Evolutionary conservation across 2,888 invertebrate species (phyloP).

Genomic region (Cristatella mucedo): DNA sequence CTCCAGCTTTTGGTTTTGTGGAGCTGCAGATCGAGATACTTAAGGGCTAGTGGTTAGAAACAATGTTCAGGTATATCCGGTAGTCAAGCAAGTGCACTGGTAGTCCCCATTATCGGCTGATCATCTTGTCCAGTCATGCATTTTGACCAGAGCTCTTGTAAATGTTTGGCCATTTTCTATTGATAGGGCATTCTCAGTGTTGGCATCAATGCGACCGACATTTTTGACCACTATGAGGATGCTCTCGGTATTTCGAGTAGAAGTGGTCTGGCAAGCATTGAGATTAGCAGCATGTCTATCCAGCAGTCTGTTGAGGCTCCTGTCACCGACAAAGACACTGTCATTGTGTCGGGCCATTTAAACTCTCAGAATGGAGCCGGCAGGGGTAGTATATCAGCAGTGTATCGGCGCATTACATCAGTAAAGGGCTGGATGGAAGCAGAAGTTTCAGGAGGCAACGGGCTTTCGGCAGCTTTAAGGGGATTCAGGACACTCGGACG

Average conservation of each 20-base stretch:
- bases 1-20: neutral
- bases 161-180: constrained; percentile 1
- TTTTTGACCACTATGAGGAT: constrained; percentile 74
- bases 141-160: too few relatives aligned
- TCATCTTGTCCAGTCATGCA: too few relatives aligned
- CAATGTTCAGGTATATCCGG: too few relatives aligned
- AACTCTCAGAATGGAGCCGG: constrained; percentile 66
- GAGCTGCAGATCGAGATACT: neutral
- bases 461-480: constrained; percentile 60
- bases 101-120: too few relatives aligned
- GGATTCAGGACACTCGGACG: constrained; percentile 59
- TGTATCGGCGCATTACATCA: constrained; percentile 59
- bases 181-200: constrained; percentile 59
- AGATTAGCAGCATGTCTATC: constrained; percentile 81
- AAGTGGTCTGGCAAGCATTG: constrained; percentile 54
- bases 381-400: constrained; percentile 53
- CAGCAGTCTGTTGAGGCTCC: constrained; percentile 85
- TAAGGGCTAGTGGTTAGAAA: too few relatives aligned
- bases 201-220: constrained; percentile 76
- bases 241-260: too few relatives aligned
- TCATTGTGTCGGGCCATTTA: constrained; percentile 50
- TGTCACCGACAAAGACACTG: constrained; percentile 65
- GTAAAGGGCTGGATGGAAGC: constrained; percentile 75
- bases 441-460: constrained; percentile 68
- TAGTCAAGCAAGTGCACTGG: too few relatives aligned